Conservation (phyloP, 2,888 invertebrate species). For the Cataglyphis cursor region DNA sequence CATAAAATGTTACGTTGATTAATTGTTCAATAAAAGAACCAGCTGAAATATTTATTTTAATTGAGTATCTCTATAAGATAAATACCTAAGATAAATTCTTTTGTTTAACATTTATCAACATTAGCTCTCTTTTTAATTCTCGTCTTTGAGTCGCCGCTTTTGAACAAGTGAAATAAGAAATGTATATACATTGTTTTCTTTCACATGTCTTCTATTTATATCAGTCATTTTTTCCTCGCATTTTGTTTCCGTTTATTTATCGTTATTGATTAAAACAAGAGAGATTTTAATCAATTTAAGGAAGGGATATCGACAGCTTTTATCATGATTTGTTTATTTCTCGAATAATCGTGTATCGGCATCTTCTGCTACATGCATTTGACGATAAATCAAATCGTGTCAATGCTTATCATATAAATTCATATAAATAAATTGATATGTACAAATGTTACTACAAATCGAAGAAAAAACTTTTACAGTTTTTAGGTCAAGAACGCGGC, state of each 20-base stretch:
- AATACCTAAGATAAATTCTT: too few relatives aligned
- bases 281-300: neutral
- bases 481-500: slow-evolving; percentile 67
- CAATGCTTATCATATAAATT: neutral
- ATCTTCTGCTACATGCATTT: neutral
- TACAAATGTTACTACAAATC: neutral
- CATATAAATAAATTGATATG: neutral
- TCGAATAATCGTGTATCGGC: neutral
- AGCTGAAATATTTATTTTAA: too few relatives aligned
- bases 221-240: neutral
- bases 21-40: too few relatives aligned
- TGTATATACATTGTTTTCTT: neutral
- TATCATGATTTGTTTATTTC: neutral
- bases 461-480: slow-evolving; percentile 21
- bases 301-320: neutral
- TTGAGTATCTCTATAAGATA: too few relatives aligned
- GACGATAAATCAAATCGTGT: neutral
- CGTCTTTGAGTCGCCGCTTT: too few relatives aligned
- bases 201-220: neutral
- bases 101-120: too few relatives aligned
- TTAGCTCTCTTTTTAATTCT: too few relatives aligned
- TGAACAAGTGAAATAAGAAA: too few relatives aligned
- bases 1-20: too few relatives aligned
- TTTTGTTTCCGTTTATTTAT: neutral
- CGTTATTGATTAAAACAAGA: neutral